Conservation (phyloP, 2,797 vertebrate species). For the Mormyrops attenuatus region DNA sequence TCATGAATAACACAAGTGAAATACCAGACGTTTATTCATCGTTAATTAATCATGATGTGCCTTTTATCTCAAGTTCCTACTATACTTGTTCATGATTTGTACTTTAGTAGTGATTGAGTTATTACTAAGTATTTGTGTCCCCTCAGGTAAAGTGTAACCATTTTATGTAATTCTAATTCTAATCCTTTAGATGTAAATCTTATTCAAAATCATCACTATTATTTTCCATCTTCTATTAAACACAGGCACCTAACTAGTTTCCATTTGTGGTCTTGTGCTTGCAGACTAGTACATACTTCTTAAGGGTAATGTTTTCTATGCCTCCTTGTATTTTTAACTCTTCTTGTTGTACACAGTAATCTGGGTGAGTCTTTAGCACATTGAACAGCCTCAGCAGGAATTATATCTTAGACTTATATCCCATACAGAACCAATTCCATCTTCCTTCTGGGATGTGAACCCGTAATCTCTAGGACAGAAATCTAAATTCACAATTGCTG, state of each 20-base stretch:
- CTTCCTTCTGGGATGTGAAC: not conserved
- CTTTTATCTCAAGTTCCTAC: not conserved
- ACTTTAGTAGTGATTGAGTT: not conserved
- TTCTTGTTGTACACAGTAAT: not conserved
- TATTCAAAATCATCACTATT: not conserved
- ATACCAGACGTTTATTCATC: not conserved
- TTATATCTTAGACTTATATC: not conserved
- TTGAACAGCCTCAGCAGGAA: not conserved
- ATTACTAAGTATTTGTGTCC: not conserved
- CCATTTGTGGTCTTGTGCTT: not conserved
- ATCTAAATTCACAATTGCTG: not conserved
- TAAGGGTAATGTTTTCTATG: not conserved
- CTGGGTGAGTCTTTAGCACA: not conserved
- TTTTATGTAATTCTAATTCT: not conserved
- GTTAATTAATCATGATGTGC: not conserved
- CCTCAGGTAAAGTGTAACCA: not conserved
- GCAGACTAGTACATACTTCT: too few species aligned
- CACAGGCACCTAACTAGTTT: not conserved
- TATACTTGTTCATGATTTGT: not conserved
- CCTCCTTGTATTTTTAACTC: not conserved
- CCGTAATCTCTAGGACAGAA: not conserved
- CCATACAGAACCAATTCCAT: not conserved
- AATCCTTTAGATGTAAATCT: not conserved
- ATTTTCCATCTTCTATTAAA: not conserved
- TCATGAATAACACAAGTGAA: not conserved